These are phyloP conservation scores for Macaria liturata DNA, from an alignment of 2,888 invertebrate species.

Conservation along the genomic window DNA sequence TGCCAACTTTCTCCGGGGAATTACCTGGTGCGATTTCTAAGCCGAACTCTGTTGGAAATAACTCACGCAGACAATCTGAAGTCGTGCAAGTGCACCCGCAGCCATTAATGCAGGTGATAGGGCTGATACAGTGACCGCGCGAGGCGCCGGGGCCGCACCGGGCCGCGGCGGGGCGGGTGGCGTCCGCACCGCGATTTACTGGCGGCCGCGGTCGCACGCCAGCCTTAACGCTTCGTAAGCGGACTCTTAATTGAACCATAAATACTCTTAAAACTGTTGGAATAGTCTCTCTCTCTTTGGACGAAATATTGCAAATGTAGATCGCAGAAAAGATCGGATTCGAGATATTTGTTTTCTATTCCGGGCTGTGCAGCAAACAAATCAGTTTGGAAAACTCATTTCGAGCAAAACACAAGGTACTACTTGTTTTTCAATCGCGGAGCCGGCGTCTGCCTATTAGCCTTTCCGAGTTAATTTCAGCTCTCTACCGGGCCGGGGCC, in stretches of 20 bases:
- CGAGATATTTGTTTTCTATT: neutral
- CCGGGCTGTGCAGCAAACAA: slow-evolving; percentile 7
- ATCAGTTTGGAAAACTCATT: slow-evolving; percentile 19
- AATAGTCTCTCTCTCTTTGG: too few species aligned
- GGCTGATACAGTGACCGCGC: slow-evolving; percentile 2
- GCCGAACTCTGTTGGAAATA: neutral
- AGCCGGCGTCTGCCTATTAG: slow-evolving; percentile 19
- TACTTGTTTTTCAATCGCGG: slow-evolving; percentile 17
- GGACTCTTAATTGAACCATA: neutral
- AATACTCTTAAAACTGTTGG: neutral
- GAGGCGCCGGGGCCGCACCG: neutral
- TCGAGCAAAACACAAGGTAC: slow-evolving; percentile 11
- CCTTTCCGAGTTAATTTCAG: slow-evolving; percentile 12
- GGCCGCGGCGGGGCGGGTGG: too few species aligned
- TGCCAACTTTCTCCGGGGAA: neutral
- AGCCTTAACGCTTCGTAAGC: neutral
- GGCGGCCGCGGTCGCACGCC: slow-evolving; percentile 30
- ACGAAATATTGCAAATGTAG: neutral
- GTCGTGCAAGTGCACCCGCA: slow-evolving; percentile 29
- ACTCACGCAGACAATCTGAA: slow-evolving; percentile 9
- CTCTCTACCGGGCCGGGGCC: slow-evolving; percentile 2
- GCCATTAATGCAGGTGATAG: slow-evolving; percentile 26
- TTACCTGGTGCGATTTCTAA: neutral
- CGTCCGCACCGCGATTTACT: slow-evolving; percentile 44
- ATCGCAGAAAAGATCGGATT: neutral